Percentiles rank a stretch among this genome's conserved stretches.
These are phyloP conservation scores for Porites rus DNA, from an alignment of 92 coral and sea anemone genomes.

Conservation along the genomic window DNA sequence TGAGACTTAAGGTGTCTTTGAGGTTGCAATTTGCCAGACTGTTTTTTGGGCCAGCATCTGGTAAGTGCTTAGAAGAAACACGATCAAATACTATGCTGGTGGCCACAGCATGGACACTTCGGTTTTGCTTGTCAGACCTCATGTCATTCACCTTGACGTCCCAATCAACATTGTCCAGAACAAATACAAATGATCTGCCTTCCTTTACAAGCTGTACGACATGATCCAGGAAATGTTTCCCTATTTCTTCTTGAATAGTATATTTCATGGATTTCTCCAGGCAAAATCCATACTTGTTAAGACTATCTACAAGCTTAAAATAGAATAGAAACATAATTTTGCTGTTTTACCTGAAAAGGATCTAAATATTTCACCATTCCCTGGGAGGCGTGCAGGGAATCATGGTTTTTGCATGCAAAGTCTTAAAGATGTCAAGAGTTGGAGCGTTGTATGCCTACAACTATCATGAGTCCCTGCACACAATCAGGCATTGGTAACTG, in stretches of 20 bases:
- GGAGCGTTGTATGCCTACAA: no score
- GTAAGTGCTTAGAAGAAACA: conserved; percentile 45
- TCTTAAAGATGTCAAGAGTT: no score
- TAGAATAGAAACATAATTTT: background rate
- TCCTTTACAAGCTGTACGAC: conserved; percentile 50
- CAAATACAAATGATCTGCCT: conserved; percentile 56
- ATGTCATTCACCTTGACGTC: conserved; percentile 61
- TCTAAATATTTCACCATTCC: background rate
- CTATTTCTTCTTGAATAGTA: conserved; percentile 57
- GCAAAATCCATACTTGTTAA: conserved; percentile 62
- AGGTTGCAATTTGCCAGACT: conserved; percentile 44
- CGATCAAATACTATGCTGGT: conserved; percentile 73
- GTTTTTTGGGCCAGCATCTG: conserved; percentile 55
- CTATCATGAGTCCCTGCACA: no score
- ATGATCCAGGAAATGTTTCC: conserved; percentile 53
- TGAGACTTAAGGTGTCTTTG: conserved; percentile 47
- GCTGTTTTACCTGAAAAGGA: conserved; percentile 10
- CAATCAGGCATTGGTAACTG: no score
- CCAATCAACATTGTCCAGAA: conserved; percentile 68
- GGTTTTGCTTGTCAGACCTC: conserved; percentile 65
- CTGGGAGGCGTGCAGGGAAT: no score
- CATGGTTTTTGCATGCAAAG: no score
- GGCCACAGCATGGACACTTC: conserved; percentile 76
- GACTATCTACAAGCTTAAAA: conserved; percentile 54
- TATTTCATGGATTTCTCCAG: conserved; percentile 53